These are phyloP conservation scores for Trachymyrmex septentrionalis DNA, from an alignment of 1,140 invertebrate species.

Conservation along the genomic window DNA sequence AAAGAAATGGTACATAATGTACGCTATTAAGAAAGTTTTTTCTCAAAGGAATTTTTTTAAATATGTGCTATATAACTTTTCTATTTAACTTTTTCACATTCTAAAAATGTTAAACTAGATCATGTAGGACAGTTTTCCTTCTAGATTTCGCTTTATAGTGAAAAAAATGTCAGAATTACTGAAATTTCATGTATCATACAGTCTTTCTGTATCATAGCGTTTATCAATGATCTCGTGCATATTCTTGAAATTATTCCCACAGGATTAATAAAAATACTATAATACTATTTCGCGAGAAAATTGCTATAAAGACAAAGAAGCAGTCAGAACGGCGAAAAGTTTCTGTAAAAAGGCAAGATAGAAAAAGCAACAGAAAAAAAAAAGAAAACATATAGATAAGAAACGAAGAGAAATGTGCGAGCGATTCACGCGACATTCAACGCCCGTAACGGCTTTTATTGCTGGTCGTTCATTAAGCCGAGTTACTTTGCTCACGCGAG, in stretches of 20 bases:
- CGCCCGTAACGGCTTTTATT: slow-evolving; percentile 58
- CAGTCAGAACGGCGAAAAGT: slow-evolving; percentile 42
- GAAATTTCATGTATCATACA: not conserved
- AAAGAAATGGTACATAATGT: not conserved
- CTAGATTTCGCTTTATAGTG: not conserved
- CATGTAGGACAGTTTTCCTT: not conserved
- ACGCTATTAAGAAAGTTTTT: not conserved
- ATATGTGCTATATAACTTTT: slow-evolving; percentile 16
- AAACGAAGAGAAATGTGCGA: slow-evolving; percentile 12
- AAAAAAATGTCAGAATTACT: not conserved
- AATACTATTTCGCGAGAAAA: not conserved
- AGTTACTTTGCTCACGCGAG: slow-evolving; percentile 48
- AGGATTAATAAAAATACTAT: not conserved
- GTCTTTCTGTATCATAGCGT: not conserved
- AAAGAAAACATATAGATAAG: not conserved
- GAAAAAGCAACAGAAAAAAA: not conserved
- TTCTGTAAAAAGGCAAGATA: not conserved
- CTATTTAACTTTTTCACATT: not conserved
- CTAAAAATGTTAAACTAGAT: slow-evolving; percentile 3
- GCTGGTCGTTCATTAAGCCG: slow-evolving; percentile 60
- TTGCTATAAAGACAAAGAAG: not conserved
- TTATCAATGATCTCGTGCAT: not conserved
- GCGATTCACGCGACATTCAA: slow-evolving; percentile 22
- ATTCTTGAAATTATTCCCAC: not conserved
- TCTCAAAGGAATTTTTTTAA: slow-evolving; percentile 1